Evolutionary conservation across 2,888 invertebrate genomes (phyloP), one percentile per base, ranked within the genome.

Genomic region (Steinernema carpocapsae): DNA sequence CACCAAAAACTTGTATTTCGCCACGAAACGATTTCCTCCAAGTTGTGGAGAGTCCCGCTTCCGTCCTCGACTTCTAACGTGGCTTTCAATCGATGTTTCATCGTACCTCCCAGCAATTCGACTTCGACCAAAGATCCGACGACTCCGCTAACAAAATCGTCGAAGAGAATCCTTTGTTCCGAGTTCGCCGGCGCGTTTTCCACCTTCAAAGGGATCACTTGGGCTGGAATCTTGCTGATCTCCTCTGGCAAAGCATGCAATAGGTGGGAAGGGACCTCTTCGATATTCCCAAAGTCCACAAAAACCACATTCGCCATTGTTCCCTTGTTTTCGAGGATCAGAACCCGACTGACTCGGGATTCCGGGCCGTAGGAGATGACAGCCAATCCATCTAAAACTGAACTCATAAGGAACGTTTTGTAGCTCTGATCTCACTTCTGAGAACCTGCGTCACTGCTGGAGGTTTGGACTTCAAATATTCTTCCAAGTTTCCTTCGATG

Each of bases 11-110:
- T 56, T 26, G 56, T 56, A 19, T 56, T 56, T 17, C 26, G 22
- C 56, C 56, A 56, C n/a, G 56, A 3, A 26, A 56, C 56, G 22
- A 56, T 56, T 26, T 56, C 56, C 26, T 56, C 56, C 24, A 56
- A 19, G 7, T 22, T 26, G 56, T 56, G 56, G 2, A 56, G 26
- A 6, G 3, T 10, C 2, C 56, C 56, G 6, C 7, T 56, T 6
- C 6, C 26, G 56, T 56, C 56, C 2, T 26, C 22, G 26, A 56
- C 56, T 24, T 26, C 7, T 26, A 56, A 17, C 14, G 56, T 26
- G 22, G 24, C 56, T 26, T 56, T 56, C 24, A 56, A 26, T 24
- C 56, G 56, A 22, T 26, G 14, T 26, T 24, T 56, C 24, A 26
- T 24, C 24, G 56, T 19, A 26, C 56, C 56, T 3, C 26, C 26